Conservation (phyloP, 2,797 vertebrate species). For the Scyliorhinus canicula region DNA sequence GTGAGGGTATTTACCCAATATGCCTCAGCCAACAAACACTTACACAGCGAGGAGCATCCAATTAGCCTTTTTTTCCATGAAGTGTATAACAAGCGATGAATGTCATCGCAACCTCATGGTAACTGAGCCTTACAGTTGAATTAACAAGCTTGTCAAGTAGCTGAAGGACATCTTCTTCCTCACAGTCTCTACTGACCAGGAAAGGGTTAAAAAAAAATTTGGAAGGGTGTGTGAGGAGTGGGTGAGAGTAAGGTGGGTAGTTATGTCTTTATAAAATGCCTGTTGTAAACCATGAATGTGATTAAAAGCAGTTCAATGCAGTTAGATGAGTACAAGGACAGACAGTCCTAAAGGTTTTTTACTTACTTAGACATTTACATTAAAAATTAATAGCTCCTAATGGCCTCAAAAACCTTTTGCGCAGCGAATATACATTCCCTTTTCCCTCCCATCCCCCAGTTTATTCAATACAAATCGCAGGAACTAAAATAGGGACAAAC, state of each 20-base stretch:
- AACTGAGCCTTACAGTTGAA: neutral
- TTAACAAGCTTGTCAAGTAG: neutral
- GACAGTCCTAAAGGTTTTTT: constrained; percentile 29
- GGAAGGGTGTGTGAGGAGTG: neutral
- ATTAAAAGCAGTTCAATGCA: constrained; percentile 33
- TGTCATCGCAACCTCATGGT: neutral
- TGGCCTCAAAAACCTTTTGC: constrained; percentile 1
- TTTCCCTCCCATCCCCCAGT: neutral
- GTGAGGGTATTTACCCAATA: neutral
- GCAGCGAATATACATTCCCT: neutral
- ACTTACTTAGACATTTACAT: constrained; percentile 16
- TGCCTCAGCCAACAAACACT: neutral
- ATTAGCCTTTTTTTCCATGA: neutral
- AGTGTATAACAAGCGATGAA: neutral
- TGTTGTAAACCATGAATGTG: neutral
- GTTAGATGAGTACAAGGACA: constrained; percentile 9
- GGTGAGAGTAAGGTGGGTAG: neutral
- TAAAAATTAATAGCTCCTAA: constrained; percentile 28
- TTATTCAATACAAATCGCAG: neutral
- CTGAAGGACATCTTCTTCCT: neutral
- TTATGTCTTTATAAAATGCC: constrained; percentile 19
- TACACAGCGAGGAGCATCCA: neutral
- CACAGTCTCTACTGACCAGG: neutral
- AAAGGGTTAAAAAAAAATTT: neutral
- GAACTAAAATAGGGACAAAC: neutral